Percentiles rank a stretch among this genome's conserved stretches.
Conservation (phyloP, 2,888 invertebrate species). For the Netelia fuscicornis region DNA sequence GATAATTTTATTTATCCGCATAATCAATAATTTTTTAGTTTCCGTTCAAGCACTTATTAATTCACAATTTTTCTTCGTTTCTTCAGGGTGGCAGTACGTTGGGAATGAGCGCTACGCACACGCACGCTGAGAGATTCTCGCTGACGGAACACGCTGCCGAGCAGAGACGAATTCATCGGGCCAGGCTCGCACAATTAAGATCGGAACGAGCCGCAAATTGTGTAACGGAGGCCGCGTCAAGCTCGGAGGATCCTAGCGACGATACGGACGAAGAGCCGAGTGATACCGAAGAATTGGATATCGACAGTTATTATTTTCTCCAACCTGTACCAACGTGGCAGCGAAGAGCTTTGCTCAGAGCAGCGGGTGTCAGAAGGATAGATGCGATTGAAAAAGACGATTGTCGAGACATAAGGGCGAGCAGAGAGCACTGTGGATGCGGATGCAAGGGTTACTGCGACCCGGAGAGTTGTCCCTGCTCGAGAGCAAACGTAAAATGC, state of each 20-base stretch:
- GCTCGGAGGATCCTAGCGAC: constrained; percentile 90
- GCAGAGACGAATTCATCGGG: constrained; percentile 94
- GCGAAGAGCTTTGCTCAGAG: constrained; percentile 93
- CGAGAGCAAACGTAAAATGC: constrained; percentile 97
- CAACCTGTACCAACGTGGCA: constrained; percentile 97
- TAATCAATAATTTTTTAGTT: constrained; percentile 38
- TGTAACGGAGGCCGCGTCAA: constrained; percentile 87
- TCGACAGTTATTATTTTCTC: constrained; percentile 95
- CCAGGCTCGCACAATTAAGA: constrained; percentile 90
- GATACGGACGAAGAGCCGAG: constrained; percentile 94
- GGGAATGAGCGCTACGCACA: constrained; percentile 93
- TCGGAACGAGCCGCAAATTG: constrained; percentile 88
- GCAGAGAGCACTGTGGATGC: constrained; percentile 97
- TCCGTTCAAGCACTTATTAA: neutral
- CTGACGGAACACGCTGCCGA: constrained; percentile 95
- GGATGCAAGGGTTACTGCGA: constrained; percentile 97
- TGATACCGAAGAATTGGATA: constrained; percentile 93
- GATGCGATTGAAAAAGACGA: constrained; percentile 97
- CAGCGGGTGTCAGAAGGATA: constrained; percentile 97
- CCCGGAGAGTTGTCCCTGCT: constrained; percentile 98
- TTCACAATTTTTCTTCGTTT: constrained; percentile 75
- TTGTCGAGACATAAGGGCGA: constrained; percentile 95
- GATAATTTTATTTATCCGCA: neutral
- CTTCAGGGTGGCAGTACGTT: constrained; percentile 88
- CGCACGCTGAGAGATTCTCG: constrained; percentile 92